A percentile compares a stretch with the other conserved stretches of the same genome.
phyloP scores from a whole-genome alignment of 1,140 invertebrate species.

The Aplysia californica region DNA sequence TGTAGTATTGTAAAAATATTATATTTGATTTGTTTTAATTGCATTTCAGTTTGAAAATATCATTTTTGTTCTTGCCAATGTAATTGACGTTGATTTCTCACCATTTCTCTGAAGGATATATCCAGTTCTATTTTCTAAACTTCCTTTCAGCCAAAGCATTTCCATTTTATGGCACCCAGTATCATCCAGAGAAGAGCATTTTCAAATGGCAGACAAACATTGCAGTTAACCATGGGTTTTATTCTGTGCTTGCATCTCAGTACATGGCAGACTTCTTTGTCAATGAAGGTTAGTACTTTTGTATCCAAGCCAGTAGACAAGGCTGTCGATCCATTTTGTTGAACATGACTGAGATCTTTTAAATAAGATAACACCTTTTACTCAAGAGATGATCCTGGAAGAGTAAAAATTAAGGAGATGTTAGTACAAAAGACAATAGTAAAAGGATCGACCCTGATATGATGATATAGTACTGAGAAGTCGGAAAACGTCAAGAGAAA shows the following conservation, averaged over 20 bases:
- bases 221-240: constrained; percentile 74
- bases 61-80: constrained; percentile 6
- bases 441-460: no score
- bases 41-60: background rate
- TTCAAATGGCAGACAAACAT: constrained; percentile 79
- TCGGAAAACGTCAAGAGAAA: no score
- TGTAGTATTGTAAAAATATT: background rate
- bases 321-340: constrained; percentile 70
- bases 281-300: constrained; percentile 74
- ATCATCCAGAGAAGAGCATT: constrained; percentile 89
- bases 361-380: background rate
- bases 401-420: no score
- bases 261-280: constrained; percentile 90
- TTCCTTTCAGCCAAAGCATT: constrained; percentile 53
- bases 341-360: constrained; percentile 61
- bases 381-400: background rate
- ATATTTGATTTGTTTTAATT: background rate
- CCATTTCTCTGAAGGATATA: no score
- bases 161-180: constrained; percentile 89
- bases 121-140: no score
- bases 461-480: no score
- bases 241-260: constrained; percentile 75
- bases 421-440: no score
- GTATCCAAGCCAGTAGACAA: constrained; percentile 73
- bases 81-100: no score